A percentile compares a stretch with the other conserved stretches of the same genome.
Evolutionary conservation across 1,140 invertebrate genomes (phyloP).

Genomic region (Saccostrea echinata): DNA sequence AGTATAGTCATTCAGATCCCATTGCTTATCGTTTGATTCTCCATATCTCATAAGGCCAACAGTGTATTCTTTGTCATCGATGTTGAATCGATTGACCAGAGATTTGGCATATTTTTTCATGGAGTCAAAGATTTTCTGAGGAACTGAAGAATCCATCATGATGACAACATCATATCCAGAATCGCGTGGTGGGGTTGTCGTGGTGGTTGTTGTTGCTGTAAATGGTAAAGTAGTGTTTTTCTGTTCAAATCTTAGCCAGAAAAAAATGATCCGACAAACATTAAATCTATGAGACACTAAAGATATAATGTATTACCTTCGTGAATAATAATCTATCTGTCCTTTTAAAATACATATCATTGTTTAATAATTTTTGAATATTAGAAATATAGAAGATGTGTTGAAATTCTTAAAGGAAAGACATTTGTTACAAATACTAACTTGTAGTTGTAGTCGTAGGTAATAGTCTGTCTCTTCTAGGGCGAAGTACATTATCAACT

Average conservation of each 20-base stretch:
- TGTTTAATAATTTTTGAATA: too few species aligned
- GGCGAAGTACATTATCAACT: background rate
- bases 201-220: constrained; percentile 29
- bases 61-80: constrained; percentile 59
- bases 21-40: constrained; percentile 61
- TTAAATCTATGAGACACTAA: too few species aligned
- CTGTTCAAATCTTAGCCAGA: background rate
- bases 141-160: constrained; percentile 61
- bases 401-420: too few species aligned
- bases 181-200: constrained; percentile 28
- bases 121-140: constrained; percentile 45
- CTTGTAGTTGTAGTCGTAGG: background rate
- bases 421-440: background rate
- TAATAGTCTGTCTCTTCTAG: background rate
- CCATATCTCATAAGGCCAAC: constrained; percentile 69
- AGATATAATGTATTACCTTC: too few species aligned
- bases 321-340: too few species aligned
- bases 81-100: constrained; percentile 45
- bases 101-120: constrained; percentile 47
- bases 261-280: too few species aligned
- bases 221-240: background rate
- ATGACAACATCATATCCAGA: constrained; percentile 67
- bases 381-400: too few species aligned
- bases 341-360: too few species aligned
- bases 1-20: constrained; percentile 61